These are phyloP conservation scores for Rotaria socialis DNA, from an alignment of 2,888 invertebrate species.

Conservation along the genomic window DNA sequence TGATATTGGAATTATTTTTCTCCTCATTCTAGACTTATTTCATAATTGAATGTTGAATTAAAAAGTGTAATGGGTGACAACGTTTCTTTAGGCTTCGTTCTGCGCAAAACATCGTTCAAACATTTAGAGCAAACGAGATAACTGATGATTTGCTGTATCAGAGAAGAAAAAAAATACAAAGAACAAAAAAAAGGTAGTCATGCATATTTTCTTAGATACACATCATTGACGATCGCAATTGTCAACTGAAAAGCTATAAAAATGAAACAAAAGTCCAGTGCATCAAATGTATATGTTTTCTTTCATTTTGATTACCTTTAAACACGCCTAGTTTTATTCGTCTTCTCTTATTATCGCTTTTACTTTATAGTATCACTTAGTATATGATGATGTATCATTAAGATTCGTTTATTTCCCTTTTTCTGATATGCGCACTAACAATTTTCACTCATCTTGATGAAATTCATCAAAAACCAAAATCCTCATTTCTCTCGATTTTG, in stretches of 20 bases:
- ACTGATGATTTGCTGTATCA: too few species aligned
- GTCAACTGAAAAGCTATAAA: neutral
- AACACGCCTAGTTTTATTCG: neutral
- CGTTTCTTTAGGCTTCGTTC: neutral
- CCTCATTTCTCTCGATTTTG: too few species aligned
- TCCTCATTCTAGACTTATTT: neutral
- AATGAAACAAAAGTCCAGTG: neutral
- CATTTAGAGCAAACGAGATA: neutral
- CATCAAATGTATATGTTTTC: neutral
- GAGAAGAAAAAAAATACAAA: too few species aligned
- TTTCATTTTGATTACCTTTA: neutral
- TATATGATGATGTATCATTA: neutral
- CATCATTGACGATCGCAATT: neutral
- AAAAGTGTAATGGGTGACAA: too few species aligned
- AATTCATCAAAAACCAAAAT: too few species aligned
- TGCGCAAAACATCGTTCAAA: neutral
- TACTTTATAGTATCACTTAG: too few species aligned
- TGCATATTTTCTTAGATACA: too few species aligned
- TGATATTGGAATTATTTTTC: too few species aligned
- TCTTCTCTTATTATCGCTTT: too few species aligned
- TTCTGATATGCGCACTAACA: too few species aligned
- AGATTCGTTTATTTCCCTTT: neutral
- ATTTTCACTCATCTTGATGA: too few species aligned
- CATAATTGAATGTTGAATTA: neutral
- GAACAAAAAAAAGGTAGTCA: neutral